phyloP scores from a whole-genome alignment of 2,113 vertebrate genomes.

The Gymnogyps californianus region DNA sequence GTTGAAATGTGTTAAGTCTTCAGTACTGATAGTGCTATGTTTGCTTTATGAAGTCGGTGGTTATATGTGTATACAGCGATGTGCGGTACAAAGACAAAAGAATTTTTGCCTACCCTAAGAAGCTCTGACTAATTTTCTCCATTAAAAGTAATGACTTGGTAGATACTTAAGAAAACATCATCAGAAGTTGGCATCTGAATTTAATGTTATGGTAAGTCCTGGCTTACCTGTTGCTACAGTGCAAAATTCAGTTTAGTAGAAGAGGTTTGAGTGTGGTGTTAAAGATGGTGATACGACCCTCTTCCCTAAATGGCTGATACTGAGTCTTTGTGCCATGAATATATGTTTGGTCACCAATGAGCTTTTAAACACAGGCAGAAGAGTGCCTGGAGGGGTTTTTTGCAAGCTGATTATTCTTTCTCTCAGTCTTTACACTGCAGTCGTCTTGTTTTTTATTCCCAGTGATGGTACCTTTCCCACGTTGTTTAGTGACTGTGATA shows the following conservation, averaged over 20 bases:
- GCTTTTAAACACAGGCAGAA: neutral
- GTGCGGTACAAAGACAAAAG: neutral
- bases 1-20: neutral
- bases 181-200: neutral
- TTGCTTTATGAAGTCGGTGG: neutral
- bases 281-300: neutral
- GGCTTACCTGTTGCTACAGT: neutral
- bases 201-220: neutral
- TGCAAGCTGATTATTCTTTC: neutral
- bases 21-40: neutral
- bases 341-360: neutral
- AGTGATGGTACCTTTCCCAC: neutral
- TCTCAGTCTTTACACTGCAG: neutral
- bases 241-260: neutral
- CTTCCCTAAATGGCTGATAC: rapidly evolving
- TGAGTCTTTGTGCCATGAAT: neutral
- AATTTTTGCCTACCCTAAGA: neutral
- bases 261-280: neutral
- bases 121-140: neutral
- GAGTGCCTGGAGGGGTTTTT: neutral
- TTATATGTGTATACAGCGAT: neutral
- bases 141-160: neutral
- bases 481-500: neutral
- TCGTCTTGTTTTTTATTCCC: neutral
- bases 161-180: neutral